Conservation (phyloP, 2,888 invertebrate genomes). For the Parnassius orleans region DNA sequence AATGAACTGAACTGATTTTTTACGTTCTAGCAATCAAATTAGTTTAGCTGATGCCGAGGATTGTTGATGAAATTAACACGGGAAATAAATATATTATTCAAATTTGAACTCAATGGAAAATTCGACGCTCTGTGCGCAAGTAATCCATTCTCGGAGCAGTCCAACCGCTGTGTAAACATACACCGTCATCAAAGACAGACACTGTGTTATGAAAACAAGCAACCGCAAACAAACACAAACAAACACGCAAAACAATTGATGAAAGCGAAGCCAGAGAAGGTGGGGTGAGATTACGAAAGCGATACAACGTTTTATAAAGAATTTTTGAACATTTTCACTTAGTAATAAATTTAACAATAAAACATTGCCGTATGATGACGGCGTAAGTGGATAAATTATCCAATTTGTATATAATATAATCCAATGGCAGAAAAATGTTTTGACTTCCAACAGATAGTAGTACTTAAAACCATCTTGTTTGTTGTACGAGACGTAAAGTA, state of each 20-base stretch:
- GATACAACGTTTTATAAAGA: constrained; percentile 35
- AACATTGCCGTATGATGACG: too few relatives aligned
- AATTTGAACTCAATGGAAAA: constrained; percentile 9
- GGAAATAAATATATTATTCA: constrained; percentile 2
- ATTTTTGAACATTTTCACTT: constrained; percentile 2
- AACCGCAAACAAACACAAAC: constrained; percentile 73
- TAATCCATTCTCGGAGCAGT: constrained; percentile 55
- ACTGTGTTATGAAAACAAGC: constrained; percentile 78
- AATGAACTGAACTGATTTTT: too few relatives aligned
- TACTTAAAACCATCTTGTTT: too few relatives aligned
- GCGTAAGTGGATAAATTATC: too few relatives aligned
- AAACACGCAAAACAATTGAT: constrained; percentile 75
- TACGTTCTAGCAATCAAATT: background rate
- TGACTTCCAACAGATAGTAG: too few relatives aligned
- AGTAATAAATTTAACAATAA: background rate
- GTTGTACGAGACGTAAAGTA: too few relatives aligned
- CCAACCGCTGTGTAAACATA: constrained; percentile 66
- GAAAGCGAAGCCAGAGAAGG: constrained; percentile 52
- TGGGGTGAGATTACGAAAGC: constrained; percentile 38
- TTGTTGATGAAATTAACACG: too few relatives aligned
- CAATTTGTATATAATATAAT: too few relatives aligned
- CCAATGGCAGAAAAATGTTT: too few relatives aligned
- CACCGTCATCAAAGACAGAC: constrained; percentile 73
- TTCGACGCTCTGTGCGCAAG: constrained; percentile 53
- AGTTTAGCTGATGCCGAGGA: background rate